These are phyloP conservation scores for Zoanthus solanderi DNA, from an alignment of 92 coral and sea anemone species.

Conservation along the genomic window DNA sequence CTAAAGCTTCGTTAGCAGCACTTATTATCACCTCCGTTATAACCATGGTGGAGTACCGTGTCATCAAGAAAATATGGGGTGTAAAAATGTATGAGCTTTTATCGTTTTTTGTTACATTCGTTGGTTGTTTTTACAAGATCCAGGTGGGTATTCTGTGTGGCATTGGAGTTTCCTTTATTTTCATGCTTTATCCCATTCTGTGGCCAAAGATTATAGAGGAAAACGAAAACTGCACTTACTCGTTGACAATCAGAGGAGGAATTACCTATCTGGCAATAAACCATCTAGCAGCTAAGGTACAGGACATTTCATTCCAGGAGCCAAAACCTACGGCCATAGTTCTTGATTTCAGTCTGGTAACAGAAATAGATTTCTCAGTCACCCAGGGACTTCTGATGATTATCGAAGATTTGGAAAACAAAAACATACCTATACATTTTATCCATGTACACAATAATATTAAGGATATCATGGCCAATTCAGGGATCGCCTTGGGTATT, in stretches of 20 bases:
- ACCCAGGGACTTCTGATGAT: slow-evolving; percentile 85
- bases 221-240: slow-evolving; percentile 59
- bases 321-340: slow-evolving; percentile 84
- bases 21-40: slow-evolving; percentile 92
- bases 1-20: slow-evolving; percentile 95
- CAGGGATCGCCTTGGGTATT: slow-evolving; percentile 75
- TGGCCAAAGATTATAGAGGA: slow-evolving; percentile 75
- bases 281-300: slow-evolving; percentile 73
- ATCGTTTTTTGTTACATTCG: slow-evolving; percentile 84
- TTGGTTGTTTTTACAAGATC: slow-evolving; percentile 94
- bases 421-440: slow-evolving; percentile 77
- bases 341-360: slow-evolving; percentile 81
- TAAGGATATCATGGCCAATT: slow-evolving; percentile 64
- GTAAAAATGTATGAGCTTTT: slow-evolving; percentile 80
- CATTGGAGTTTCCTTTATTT: slow-evolving; percentile 54
- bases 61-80: slow-evolving; percentile 86
- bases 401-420: slow-evolving; percentile 77
- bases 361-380: slow-evolving; percentile 91
- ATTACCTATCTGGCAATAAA: slow-evolving; percentile 87
- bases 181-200: slow-evolving; percentile 76
- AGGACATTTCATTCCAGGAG: slow-evolving; percentile 70
- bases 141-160: slow-evolving; percentile 89
- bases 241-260: slow-evolving; percentile 83
- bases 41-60: slow-evolving; percentile 93
- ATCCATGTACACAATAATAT: slow-evolving; percentile 76